Evolutionary conservation across 1,140 invertebrate species (phyloP).

Genomic region (Agraylea sexmaculata): DNA sequence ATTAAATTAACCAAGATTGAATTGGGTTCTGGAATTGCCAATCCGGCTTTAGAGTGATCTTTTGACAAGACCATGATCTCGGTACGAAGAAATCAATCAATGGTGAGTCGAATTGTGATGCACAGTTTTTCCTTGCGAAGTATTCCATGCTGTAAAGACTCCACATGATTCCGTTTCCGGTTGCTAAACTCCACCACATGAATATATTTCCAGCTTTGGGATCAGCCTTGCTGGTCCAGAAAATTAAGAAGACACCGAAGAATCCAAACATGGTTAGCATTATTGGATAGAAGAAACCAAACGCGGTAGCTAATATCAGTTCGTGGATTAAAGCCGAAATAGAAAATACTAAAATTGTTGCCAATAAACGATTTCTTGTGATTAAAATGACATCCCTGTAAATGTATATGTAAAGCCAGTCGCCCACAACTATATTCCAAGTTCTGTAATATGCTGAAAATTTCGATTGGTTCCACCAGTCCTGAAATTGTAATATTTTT

Average conservation of each 20-base stretch:
- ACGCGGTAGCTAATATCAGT: slow-evolving; percentile 64
- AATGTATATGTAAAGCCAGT: slow-evolving; percentile 88
- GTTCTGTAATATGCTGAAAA: slow-evolving; percentile 76
- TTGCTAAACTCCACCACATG: slow-evolving; percentile 66
- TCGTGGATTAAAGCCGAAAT: slow-evolving; percentile 72
- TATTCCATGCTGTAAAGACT: slow-evolving; percentile 76
- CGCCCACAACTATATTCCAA: slow-evolving; percentile 91
- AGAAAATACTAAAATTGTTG: slow-evolving; percentile 47
- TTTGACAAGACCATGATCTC: slow-evolving; percentile 47
- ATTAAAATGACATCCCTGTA: slow-evolving; percentile 72
- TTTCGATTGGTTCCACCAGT: slow-evolving; percentile 88
- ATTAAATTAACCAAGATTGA: slow-evolving; percentile 8
- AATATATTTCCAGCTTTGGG: slow-evolving; percentile 60
- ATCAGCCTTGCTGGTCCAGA: slow-evolving; percentile 30
- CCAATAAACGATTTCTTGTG: slow-evolving; percentile 39
- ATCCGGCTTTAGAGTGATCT: slow-evolving; percentile 32
- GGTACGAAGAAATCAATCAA: slow-evolving; percentile 40
- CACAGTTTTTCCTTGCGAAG: slow-evolving; percentile 72
- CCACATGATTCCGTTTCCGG: slow-evolving; percentile 65
- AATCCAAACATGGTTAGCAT: slow-evolving; percentile 59
- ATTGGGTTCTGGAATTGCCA: slow-evolving; percentile 40
- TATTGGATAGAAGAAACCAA: slow-evolving; percentile 80
- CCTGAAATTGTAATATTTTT: slow-evolving; percentile 41
- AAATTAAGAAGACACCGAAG: slow-evolving; percentile 44
- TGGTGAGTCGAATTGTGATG: slow-evolving; percentile 32